phyloP scores from a whole-genome alignment of 2,888 invertebrate genomes.

The Lepidochitona cinerea region DNA sequence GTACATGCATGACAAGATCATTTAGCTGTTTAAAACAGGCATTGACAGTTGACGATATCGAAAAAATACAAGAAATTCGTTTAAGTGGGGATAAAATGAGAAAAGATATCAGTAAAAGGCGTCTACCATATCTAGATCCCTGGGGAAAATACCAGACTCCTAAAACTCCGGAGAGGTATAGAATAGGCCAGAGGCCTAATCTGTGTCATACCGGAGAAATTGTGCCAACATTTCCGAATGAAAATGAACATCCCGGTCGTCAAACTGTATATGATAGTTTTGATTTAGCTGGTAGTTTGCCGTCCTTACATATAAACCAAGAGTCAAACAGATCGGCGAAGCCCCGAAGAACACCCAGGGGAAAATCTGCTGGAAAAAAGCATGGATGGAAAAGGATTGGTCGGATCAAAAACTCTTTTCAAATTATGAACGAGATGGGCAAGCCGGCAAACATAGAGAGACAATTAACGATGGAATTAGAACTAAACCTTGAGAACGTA shows the following conservation, averaged over 20 bases:
- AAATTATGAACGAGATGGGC: conserved; percentile 46
- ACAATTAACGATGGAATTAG: conserved; percentile 46
- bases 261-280: conserved; percentile 37
- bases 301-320: conserved; percentile 36
- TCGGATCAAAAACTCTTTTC: conserved; percentile 49
- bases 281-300: conserved; percentile 40
- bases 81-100: neutral
- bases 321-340: neutral
- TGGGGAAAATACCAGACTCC: neutral
- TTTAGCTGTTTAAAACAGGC: conserved; percentile 36
- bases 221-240: neutral
- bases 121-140: neutral
- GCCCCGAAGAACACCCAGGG: neutral
- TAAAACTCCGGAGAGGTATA: neutral
- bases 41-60: conserved; percentile 26
- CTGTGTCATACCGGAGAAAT: neutral
- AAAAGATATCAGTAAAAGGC: neutral
- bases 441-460: conserved; percentile 49
- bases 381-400: conserved; percentile 32
- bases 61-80: conserved; percentile 33
- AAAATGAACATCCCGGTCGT: neutral
- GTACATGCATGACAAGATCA: conserved; percentile 30
- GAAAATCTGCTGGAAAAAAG: neutral
- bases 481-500: conserved; percentile 44
- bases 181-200: neutral